Conservation (phyloP, 2,797 vertebrate species). For the Dallia pectoralis region DNA sequence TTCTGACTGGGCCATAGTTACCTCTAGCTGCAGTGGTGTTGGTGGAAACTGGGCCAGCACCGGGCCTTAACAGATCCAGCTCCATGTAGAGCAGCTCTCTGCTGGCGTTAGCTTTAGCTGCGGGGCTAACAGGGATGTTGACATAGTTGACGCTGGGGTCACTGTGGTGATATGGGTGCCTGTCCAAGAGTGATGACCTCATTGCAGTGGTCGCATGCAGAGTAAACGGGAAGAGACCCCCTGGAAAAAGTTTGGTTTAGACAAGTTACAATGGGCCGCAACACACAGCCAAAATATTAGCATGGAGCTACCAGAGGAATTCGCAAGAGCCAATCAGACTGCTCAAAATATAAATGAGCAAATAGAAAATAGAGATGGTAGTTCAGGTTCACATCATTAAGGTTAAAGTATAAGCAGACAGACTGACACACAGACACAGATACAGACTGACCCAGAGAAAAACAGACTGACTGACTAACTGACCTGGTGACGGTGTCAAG, state of each 20-base stretch:
- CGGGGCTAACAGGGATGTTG: constrained; percentile 83
- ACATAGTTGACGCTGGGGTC: constrained; percentile 76
- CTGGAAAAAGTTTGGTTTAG: constrained; percentile 47
- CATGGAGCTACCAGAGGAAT: too few species aligned
- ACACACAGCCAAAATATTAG: background rate
- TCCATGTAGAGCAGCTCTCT: constrained; percentile 83
- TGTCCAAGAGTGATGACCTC: constrained; percentile 22
- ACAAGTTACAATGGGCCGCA: background rate
- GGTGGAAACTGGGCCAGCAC: constrained; percentile 18
- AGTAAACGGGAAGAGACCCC: constrained; percentile 59
- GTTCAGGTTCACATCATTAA: too few species aligned
- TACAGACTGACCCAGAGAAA: background rate
- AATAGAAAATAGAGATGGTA: too few species aligned
- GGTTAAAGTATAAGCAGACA: background rate
- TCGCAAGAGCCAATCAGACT: too few species aligned
- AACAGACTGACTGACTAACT: background rate
- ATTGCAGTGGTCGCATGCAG: constrained; percentile 34
- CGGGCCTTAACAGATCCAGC: constrained; percentile 76
- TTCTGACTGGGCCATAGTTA: constrained; percentile 52
- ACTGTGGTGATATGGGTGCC: constrained; percentile 30
- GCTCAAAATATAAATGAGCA: too few species aligned
- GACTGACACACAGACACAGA: constrained; percentile 1
- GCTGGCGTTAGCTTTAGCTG: constrained; percentile 54
- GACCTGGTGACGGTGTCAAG: background rate
- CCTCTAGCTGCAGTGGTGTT: constrained; percentile 67